phyloP scores from a whole-genome alignment of 2,888 invertebrate species.

The Cerceris rybyensis region DNA sequence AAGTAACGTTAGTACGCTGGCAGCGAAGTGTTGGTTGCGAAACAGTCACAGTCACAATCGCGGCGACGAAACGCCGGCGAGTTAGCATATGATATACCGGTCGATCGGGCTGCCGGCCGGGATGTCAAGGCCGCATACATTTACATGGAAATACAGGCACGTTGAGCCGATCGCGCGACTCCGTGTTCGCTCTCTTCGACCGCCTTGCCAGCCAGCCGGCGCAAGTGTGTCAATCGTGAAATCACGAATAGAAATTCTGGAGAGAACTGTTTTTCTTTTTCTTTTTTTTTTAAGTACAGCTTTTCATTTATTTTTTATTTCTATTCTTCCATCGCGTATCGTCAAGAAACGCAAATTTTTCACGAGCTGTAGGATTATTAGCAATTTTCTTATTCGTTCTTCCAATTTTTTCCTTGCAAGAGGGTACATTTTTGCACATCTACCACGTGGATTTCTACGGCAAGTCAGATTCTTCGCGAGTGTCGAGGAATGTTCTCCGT shows the following conservation, averaged over 20 bases:
- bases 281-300: too few species aligned
- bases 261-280: background rate
- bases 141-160: slow-evolving; percentile 65
- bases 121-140: slow-evolving; percentile 75
- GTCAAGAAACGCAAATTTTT: background rate
- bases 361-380: background rate
- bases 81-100: slow-evolving; percentile 61
- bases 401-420: too few species aligned
- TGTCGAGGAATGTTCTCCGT: background rate
- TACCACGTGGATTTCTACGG: background rate
- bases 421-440: too few species aligned
- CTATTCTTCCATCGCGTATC: background rate
- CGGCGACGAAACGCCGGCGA: slow-evolving; percentile 55
- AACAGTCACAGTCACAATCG: slow-evolving; percentile 39
- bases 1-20: slow-evolving; percentile 20
- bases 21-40: slow-evolving; percentile 57
- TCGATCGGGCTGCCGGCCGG: slow-evolving; percentile 51
- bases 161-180: slow-evolving; percentile 32
- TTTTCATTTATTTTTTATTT: background rate
- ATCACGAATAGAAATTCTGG: background rate
- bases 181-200: slow-evolving; percentile 24
- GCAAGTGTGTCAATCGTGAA: slow-evolving; percentile 7
- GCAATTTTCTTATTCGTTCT: too few species aligned
- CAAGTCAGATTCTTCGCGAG: background rate
- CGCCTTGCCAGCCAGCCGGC: slow-evolving; percentile 23